Base-by-base conservation (phyloP, 2,888 invertebrate species). In the Keiferia lycopersicella region DNA sequence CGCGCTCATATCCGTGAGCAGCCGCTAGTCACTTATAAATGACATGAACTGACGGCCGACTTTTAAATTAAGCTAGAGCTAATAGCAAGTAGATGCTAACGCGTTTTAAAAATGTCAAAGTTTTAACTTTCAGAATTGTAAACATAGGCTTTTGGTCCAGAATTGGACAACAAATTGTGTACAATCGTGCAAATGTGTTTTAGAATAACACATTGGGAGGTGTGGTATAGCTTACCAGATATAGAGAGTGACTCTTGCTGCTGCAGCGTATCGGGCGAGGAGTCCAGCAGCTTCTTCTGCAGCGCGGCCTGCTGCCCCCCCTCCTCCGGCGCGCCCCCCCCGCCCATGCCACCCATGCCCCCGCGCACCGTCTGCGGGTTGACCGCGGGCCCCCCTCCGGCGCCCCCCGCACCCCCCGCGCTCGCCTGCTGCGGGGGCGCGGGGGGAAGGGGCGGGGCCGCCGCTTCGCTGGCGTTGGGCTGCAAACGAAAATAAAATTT, bases 221-320 rank as follows among this genome's bases (percentile, higher is more conserved):
- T 34, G 34, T 34, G 34, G 8, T 34, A 10, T 34, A 8, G n/a
- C n/a, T n/a, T 45, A 45, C 97, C 97, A 73, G 95, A 95, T 73
- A 95, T 95, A 51, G 94, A 95, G 94, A 96, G 95, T 73, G 94
- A 95, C 80, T 96, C 96, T 75, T 95, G 95, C 71, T 95, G 96
- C 76, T 96, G 96, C 72, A 96, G 87, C 65, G 96, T 96, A 87
- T 96, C 95, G 30, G 95, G 95, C 82, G 95, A 95, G 66, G 94
- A 93, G 77, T 96, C 96, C 75, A 96, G 96, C 78, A 96, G 92
- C 92, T 65, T 98, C 97, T 45, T 97, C 97, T 65, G 97, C 97
- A 65, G 98, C 61, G 96, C 89, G 12, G 96, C 96, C 83, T 95
- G 96, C 82, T 95, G 95, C 38, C 96, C 96, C 73, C 63, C 63